Evolutionary conservation across 1,140 invertebrate genomes (phyloP).

Genomic region (Macrobrachium rosenbergii): DNA sequence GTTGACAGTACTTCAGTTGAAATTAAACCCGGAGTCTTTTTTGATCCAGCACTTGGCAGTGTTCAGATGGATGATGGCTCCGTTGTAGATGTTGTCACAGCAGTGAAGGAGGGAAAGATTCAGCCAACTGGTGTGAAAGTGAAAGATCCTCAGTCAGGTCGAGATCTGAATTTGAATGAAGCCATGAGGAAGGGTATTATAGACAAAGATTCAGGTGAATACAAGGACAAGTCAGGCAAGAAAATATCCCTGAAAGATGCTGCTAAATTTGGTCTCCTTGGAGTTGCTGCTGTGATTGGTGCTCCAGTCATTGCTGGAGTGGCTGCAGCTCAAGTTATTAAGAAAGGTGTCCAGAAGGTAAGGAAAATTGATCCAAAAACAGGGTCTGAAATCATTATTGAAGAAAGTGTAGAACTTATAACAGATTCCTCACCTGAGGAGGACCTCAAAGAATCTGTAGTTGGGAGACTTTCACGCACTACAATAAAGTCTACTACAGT

Average conservation of each 20-base stretch:
- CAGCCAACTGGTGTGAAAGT: slow-evolving; percentile 80
- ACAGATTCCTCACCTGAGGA: slow-evolving; percentile 57
- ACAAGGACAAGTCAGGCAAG: slow-evolving; percentile 77
- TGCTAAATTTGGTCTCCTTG: slow-evolving; percentile 75
- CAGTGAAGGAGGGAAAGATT: slow-evolving; percentile 79
- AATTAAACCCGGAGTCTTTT: slow-evolving; percentile 52
- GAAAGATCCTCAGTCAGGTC: slow-evolving; percentile 80
- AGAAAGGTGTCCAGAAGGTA: slow-evolving; percentile 73
- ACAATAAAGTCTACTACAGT: slow-evolving; percentile 52
- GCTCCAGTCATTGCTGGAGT: slow-evolving; percentile 63
- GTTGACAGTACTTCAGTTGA: slow-evolving; percentile 48
- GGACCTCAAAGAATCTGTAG: slow-evolving; percentile 48
- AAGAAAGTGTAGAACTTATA: slow-evolving; percentile 68
- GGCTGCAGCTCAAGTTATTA: slow-evolving; percentile 68
- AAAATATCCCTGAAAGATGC: slow-evolving; percentile 82
- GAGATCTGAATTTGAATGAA: slow-evolving; percentile 80
- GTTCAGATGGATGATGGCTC: slow-evolving; percentile 58
- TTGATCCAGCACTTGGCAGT: slow-evolving; percentile 46
- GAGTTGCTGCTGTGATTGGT: slow-evolving; percentile 79
- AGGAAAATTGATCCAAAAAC: slow-evolving; percentile 68
- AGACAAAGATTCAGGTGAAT: slow-evolving; percentile 80
- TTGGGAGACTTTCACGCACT: slow-evolving; percentile 34
- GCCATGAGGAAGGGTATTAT: slow-evolving; percentile 83
- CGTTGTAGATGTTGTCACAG: slow-evolving; percentile 76
- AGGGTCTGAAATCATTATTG: slow-evolving; percentile 78